Base-by-base conservation (phyloP, 2,797 vertebrate species). In the Spheniscus humboldti region DNA sequence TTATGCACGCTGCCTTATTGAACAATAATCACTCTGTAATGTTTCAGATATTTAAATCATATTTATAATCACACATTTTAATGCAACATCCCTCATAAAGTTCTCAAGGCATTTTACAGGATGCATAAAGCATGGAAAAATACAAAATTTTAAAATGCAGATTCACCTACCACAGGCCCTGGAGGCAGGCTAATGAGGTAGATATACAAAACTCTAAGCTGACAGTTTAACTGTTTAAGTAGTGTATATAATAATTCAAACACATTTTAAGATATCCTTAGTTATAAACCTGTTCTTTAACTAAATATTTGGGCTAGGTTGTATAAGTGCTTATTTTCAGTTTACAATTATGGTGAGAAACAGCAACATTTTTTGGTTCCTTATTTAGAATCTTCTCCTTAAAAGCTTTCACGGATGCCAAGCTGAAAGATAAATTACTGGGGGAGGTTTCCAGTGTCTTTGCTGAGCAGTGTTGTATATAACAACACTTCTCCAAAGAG, bases 41-140 rank as follows among this genome's bases (percentile, higher is more conserved):
- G 97, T 94, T 96, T 97, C 96, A 87, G 97, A 98, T 98, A 98
- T 98, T 98, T 98, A 98, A 98, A 98, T 98, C 98, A 98, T 98
- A 98, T 98, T 98, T 98, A 98, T 98, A 98, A 98, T 98, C 97
- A 97, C 97, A 98, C 98, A 98, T 97, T 98, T 98, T 98, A 98
- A 98, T 93, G 95, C 96, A 97, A 94, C 97, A 96, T 98, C 97
- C 94, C 96, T 95, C 98, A 94, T 98, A 98, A 98, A 98, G 96
- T 98, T 98, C 97, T 98, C 96, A 95, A 95, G 92, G 97, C 98
- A 23, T 98, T 98, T 98, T 98, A 98, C 97, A 96, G 94, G 97
- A 87, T 16, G 87, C 97, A 98, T 98, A 98, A 98, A 98, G 89
- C 96, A 98, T 84, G 77, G 96, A 94, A 98, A 97, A 97, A 94